Base-by-base conservation (phyloP, 2,888 invertebrate genomes). In the Chloroclystis v-ata region DNA sequence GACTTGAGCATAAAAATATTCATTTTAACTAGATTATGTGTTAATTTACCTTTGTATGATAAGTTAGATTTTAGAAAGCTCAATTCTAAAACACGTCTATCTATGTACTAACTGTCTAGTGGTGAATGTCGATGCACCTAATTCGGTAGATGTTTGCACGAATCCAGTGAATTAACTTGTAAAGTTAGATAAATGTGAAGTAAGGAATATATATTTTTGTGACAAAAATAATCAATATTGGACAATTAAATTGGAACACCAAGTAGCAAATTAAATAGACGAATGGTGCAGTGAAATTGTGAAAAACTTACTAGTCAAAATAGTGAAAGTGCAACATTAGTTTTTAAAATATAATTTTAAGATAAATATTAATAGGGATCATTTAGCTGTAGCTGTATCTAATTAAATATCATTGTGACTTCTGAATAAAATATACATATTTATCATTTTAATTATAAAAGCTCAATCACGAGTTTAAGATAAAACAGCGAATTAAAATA, bases 141-240 rank as follows among this genome's bases (percentile, higher is more conserved):
- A 46, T 40, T 50, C 46, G 28, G 43, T 50, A 50, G 49, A 50
- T 42, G 39, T 43, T 37, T 20, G 49, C 49, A 49, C 49, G 30
- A 30, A 37, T 7, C 13, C 43, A 46, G 46, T 47, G 43, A 24
- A 33, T 5, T 33, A 33, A 14, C 3, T 35, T 39, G 10, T 33
- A 29, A 40, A 38, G 51, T 41, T 63, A 56, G 32, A 56, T 58
- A 59, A 50, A 60, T 56, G 61, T 57, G 49, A 54, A 63, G 28
- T 39, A 39, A 47, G 42, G 55, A 49, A 51, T 50, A 57, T 69
- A 70, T 72, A 69, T 72, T 73, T 73, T 70, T 73, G 60, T 69
- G 63, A 59, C 28, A 52, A 48, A 43, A 47, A 37, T 37, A 41
- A 55, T 49, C 53, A 57, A 52, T 45, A 58, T 56, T 50, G 41